phyloP scores from a whole-genome alignment of 2,113 vertebrate genomes.

The western clawed frog (Xenopus tropicalis) region DNA sequence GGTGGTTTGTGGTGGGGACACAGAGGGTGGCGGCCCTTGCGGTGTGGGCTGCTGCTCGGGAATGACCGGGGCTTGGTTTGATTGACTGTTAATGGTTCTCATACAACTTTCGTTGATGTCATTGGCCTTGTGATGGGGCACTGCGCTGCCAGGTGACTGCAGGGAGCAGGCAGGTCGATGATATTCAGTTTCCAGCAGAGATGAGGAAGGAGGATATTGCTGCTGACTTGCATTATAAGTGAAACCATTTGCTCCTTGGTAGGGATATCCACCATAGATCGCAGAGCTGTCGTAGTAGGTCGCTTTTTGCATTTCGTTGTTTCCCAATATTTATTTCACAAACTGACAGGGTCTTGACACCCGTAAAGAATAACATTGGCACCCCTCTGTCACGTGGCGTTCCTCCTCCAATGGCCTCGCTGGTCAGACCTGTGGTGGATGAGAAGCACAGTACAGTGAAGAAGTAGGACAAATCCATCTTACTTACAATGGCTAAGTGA shows the following conservation, averaged over 20 bases:
- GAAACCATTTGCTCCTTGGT: constrained; percentile 98
- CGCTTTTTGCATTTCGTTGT: constrained; percentile 99
- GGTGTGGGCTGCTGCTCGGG: constrained; percentile 70
- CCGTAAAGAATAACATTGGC: constrained; percentile 99
- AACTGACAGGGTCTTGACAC: constrained; percentile 99
- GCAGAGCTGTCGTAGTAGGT: constrained; percentile 98
- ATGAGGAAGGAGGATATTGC: constrained; percentile 84
- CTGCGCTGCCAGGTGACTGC: constrained; percentile 81
- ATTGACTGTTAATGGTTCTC: constrained; percentile 76
- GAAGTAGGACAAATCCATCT: constrained; percentile 99
- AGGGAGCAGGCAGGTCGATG: constrained; percentile 93
- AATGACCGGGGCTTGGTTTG: constrained; percentile 72
- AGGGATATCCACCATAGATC: constrained; percentile 98
- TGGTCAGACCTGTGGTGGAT: constrained; percentile 87
- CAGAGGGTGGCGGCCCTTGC: constrained; percentile 67
- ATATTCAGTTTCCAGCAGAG: constrained; percentile 92
- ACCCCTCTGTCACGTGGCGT: constrained; percentile 95
- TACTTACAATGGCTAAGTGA: constrained; percentile 98
- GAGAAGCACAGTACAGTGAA: constrained; percentile 89
- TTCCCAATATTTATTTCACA: constrained; percentile 97
- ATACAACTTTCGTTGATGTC: constrained; percentile 87
- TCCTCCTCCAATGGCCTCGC: constrained; percentile 95
- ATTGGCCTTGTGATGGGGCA: constrained; percentile 81
- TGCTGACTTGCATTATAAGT: constrained; percentile 95
- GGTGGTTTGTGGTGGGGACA: constrained; percentile 81